phyloP scores from a whole-genome alignment of 2,888 invertebrate genomes.

The Dryococelus australis region DNA sequence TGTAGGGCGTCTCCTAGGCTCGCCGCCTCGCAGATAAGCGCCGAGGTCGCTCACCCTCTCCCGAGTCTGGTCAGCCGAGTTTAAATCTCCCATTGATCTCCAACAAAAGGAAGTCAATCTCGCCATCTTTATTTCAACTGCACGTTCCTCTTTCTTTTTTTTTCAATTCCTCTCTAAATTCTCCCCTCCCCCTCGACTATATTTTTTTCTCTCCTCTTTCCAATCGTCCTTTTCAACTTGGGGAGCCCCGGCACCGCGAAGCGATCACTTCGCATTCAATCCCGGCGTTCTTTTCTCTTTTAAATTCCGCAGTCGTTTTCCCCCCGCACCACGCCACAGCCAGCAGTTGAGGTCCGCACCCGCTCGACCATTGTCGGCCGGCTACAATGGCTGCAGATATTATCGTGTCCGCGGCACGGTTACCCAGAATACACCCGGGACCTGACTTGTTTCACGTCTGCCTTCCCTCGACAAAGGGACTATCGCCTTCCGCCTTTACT shows the following conservation, averaged over 20 bases:
- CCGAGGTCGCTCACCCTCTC: neutral
- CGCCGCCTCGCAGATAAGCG: neutral
- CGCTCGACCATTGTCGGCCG: neutral
- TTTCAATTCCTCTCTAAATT: conserved; percentile 29
- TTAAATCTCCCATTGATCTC: conserved; percentile 5
- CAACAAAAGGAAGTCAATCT: conserved; percentile 28
- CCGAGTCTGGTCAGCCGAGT: conserved; percentile 21
- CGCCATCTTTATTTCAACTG: conserved; percentile 18
- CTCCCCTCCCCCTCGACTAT: conserved; percentile 13
- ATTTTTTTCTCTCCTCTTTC: conserved; percentile 27
- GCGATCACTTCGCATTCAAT: conserved; percentile 22
- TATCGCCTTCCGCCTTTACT: neutral
- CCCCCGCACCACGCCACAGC: no score
- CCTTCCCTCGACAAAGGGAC: neutral
- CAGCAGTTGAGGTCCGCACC: no score
- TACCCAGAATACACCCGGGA: neutral
- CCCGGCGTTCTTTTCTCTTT: conserved; percentile 13
- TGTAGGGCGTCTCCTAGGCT: neutral
- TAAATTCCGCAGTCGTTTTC: conserved; percentile 26
- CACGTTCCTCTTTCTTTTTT: conserved; percentile 25
- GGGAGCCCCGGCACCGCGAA: neutral
- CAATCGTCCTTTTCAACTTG: conserved; percentile 40
- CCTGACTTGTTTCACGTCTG: conserved; percentile 4
- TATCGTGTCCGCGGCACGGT: neutral
- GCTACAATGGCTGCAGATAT: conserved; percentile 16